Conservation (phyloP, 2,888 invertebrate genomes). For the Lasioglossum vierecki region DNA sequence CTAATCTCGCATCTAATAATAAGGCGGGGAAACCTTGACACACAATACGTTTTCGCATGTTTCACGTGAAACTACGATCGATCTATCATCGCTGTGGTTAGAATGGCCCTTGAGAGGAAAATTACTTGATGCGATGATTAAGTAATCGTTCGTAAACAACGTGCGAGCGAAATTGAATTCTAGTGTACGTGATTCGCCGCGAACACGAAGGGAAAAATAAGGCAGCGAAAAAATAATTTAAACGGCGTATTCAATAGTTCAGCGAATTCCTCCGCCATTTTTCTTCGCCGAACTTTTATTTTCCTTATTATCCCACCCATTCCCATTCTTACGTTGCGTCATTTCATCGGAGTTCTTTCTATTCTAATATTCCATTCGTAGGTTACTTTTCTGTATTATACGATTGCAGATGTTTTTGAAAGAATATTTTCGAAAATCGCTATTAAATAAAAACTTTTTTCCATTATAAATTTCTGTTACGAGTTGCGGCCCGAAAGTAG, state of each 20-base stretch:
- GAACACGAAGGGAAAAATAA: not conserved
- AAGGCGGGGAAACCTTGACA: not conserved
- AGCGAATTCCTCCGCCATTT: not conserved
- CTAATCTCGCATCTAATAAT: not conserved
- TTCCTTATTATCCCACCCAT: not conserved
- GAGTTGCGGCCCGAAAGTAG: no score
- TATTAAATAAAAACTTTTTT: no score
- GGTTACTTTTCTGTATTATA: no score
- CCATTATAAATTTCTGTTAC: no score
- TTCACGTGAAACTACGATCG: not conserved
- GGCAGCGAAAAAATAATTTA: not conserved
- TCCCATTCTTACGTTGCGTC: not conserved
- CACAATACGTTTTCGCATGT: not conserved
- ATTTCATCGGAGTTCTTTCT: no score
- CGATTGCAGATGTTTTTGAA: no score
- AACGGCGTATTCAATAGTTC: not conserved
- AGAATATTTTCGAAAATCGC: no score
- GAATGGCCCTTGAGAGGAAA: not conserved
- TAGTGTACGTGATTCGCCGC: not conserved
- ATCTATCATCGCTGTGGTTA: not conserved
- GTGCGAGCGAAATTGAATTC: constrained; percentile 2
- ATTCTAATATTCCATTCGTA: no score
- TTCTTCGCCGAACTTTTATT: not conserved
- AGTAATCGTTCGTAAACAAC: constrained; percentile 3
- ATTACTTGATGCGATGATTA: not conserved